phyloP scores from a whole-genome alignment of 2,797 vertebrate species.

The Numenius phaeopus region DNA sequence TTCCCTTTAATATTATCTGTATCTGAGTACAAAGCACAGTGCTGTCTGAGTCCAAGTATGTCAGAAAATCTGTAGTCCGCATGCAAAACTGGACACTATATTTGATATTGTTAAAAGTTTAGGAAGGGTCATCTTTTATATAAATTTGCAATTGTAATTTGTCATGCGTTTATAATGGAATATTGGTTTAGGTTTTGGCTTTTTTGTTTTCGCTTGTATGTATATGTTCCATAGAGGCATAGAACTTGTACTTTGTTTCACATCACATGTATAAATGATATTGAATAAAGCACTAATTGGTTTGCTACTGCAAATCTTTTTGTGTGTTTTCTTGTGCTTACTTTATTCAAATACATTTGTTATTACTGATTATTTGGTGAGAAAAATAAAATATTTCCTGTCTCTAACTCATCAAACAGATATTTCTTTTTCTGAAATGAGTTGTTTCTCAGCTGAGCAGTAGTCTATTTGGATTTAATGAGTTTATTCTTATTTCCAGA shows the following conservation, averaged over 20 bases:
- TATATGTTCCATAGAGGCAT: background rate
- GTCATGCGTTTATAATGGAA: background rate
- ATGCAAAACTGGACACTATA: background rate
- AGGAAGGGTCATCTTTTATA: background rate
- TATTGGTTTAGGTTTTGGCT: background rate
- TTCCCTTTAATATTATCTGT: background rate
- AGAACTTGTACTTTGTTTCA: background rate
- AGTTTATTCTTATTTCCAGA: constrained; percentile 31
- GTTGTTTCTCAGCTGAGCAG: background rate
- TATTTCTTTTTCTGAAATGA: background rate
- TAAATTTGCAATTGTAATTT: background rate
- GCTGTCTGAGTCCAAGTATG: background rate
- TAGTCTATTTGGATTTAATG: background rate
- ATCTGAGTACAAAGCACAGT: background rate
- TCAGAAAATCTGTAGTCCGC: background rate
- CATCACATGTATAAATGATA: background rate
- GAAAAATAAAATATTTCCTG: background rate
- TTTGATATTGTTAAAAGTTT: background rate
- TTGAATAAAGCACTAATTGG: background rate
- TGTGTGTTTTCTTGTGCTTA: background rate
- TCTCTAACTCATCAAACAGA: background rate
- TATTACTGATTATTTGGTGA: background rate
- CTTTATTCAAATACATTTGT: background rate
- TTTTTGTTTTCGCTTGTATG: background rate
- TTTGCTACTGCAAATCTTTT: background rate